phyloP scores from a whole-genome alignment of 1,140 invertebrate species.

The Pectinophora gossypiella region DNA sequence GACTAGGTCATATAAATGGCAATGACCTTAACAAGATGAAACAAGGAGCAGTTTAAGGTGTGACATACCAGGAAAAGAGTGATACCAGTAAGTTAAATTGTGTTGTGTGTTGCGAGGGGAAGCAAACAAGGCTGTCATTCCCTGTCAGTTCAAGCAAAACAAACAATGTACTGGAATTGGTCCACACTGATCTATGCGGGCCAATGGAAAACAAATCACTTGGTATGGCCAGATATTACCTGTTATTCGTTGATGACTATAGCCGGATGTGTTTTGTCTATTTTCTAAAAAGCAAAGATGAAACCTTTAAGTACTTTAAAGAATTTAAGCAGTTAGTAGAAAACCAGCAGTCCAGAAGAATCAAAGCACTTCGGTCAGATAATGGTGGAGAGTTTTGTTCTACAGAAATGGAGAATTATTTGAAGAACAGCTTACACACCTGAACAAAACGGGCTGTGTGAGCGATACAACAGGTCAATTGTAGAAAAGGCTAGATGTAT shows the following conservation, averaged over 20 bases:
- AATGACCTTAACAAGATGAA: constrained; percentile 26
- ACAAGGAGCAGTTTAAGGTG: constrained; percentile 23
- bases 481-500: constrained; percentile 22
- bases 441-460: constrained; percentile 48
- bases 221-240: constrained; percentile 23
- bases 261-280: constrained; percentile 12
- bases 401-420: constrained; percentile 1
- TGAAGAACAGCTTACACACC: constrained; percentile 39
- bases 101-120: constrained; percentile 38
- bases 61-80: constrained; percentile 10
- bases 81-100: constrained; percentile 21
- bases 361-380: constrained; percentile 30
- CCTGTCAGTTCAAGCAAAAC: constrained; percentile 17
- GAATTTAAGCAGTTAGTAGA: constrained; percentile 17
- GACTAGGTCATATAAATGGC: constrained; percentile 18
- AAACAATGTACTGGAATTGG: constrained; percentile 21
- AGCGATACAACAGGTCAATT: constrained; percentile 30
- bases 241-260: constrained; percentile 32
- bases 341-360: constrained; percentile 12
- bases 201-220: constrained; percentile 29
- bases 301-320: constrained; percentile 24
- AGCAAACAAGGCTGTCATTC: constrained; percentile 36
- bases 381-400: constrained; percentile 27
- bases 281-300: constrained; percentile 26
- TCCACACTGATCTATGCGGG: constrained; percentile 41